These are phyloP conservation scores for Eclectus roratus DNA, from an alignment of 2,113 vertebrate species.

Conservation along the genomic window DNA sequence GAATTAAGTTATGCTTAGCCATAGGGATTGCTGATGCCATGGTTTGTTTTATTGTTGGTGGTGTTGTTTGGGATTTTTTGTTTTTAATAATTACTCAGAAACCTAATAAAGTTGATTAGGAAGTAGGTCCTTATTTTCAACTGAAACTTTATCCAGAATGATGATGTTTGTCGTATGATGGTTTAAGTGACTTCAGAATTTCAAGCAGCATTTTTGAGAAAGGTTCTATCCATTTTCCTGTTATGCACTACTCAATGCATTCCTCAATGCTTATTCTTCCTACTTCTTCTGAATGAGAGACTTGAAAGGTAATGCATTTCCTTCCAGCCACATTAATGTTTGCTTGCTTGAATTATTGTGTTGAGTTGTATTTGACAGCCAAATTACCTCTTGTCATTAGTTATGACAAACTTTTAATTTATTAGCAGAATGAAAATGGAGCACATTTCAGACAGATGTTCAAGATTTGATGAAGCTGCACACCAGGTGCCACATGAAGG, in stretches of 20 bases:
- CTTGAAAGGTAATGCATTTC: neutral
- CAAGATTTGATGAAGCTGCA: neutral
- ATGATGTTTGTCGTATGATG: neutral
- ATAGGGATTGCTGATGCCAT: neutral
- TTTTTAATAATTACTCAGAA: neutral
- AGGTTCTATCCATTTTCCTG: neutral
- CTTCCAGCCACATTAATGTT: neutral
- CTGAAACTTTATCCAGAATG: neutral
- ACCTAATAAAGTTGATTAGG: neutral
- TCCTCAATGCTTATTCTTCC: neutral
- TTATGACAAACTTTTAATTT: slow-evolving; percentile 22
- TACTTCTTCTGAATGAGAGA: neutral
- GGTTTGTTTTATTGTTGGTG: neutral
- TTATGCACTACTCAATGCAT: rapidly evolving
- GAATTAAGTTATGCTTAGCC: neutral
- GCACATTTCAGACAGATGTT: neutral
- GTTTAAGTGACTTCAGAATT: neutral
- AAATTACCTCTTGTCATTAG: slow-evolving; percentile 10
- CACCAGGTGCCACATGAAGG: neutral
- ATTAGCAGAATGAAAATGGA: neutral
- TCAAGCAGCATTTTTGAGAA: neutral
- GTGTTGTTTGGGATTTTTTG: neutral
- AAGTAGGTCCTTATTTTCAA: neutral
- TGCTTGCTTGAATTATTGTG: neutral
- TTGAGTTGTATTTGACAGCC: neutral